Conservation (phyloP, 2,113 vertebrate species). For the Ceyx cyanopectus region DNA sequence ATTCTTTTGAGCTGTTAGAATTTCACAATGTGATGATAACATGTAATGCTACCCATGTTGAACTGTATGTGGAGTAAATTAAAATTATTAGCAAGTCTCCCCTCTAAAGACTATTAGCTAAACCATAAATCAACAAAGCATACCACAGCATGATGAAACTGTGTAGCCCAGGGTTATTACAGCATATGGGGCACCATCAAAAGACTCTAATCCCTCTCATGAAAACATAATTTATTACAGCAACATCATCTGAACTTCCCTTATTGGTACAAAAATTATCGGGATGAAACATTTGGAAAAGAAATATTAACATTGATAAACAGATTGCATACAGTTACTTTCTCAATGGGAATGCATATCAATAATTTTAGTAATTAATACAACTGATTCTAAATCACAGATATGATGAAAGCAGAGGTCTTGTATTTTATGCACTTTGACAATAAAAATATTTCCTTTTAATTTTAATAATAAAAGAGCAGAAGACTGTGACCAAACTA, state of each 20-base stretch:
- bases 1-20: background rate
- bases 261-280: background rate
- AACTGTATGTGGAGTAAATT: slow-evolving; percentile 35
- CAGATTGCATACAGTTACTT: background rate
- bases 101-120: slow-evolving; percentile 30
- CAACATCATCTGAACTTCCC: slow-evolving; percentile 23
- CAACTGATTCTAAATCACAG: background rate
- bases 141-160: slow-evolving; percentile 35
- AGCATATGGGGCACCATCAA: slow-evolving; percentile 59
- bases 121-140: slow-evolving; percentile 61
- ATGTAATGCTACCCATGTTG: background rate
- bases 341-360: background rate
- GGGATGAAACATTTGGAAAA: background rate
- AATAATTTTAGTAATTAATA: background rate
- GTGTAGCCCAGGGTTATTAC: slow-evolving; percentile 50
- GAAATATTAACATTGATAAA: background rate
- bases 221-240: slow-evolving; percentile 18
- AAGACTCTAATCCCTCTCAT: slow-evolving; percentile 23
- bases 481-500: background rate
- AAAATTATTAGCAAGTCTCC: slow-evolving; percentile 60
- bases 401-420: background rate
- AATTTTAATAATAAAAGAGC: background rate
- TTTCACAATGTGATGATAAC: background rate
- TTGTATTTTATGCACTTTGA: background rate
- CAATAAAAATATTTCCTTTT: background rate